Evolutionary conservation across 2,797 vertebrate species (phyloP), one percentile per base, ranked within the genome.

Genomic region (Coregonus suidteri): DNA sequence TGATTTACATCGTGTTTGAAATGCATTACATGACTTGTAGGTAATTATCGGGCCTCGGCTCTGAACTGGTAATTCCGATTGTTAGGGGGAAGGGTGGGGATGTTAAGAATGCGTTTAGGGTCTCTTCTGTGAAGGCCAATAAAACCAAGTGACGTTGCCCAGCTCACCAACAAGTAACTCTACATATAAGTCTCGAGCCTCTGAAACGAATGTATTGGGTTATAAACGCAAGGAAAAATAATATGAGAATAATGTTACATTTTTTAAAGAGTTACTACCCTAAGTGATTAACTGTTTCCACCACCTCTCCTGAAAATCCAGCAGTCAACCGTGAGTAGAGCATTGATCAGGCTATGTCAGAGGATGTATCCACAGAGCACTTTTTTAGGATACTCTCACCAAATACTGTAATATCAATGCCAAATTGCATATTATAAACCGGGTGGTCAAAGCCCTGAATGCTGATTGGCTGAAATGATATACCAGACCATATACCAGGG

Each of bases 81-180:
- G 31, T 68, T 52, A 56, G 25, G 87, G 87, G 87, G 88, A 83
- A 82, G 88, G 85, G 53, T 37, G 84, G 80, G 83, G 86, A 84
- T 91, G 81, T 83, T 88, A 93, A 92, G 92, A 93, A 93, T 93
- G 92, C 91, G 85, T 92, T 92, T 92, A 91, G 91, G 91, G 91
- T 92, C 90, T 91, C 82, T 88, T 92, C 88, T 89, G 88, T 86
- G 88, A 84, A 88, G 91, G 59, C 91, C 88, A 92, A 93, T 93
- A 93, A 93, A 93, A 88, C 90, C 92, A 92, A 68, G 87, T 90
- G 90, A 93, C 91, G 90, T 86, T 92, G 83, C 86, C 86, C 92
- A 91, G 90, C 85, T 89, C 88, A 87, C 91, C 85, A 90, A 89
- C 88, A 91, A 91, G 84, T 91, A 90, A 85, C 90, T 85, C 90